Conservation (phyloP, 2,888 invertebrate genomes). For the Apodemia hepburni region DNA sequence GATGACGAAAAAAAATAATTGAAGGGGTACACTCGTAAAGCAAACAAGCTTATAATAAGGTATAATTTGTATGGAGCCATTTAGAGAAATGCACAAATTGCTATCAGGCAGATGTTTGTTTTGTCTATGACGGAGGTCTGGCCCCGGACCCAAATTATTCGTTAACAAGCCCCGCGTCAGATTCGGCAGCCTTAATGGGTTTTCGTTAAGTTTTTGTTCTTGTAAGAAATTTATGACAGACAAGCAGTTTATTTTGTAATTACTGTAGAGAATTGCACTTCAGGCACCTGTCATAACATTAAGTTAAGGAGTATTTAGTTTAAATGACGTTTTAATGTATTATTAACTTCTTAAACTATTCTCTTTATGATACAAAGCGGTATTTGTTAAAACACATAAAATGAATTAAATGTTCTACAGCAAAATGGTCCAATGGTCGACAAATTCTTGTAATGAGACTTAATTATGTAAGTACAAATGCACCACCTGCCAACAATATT, state of each 20-base stretch:
- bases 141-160: slow-evolving; percentile 65
- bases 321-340: slow-evolving; percentile 9
- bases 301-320: slow-evolving; percentile 3
- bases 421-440: too few species aligned
- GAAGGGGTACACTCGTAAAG: slow-evolving; percentile 65
- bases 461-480: too few species aligned
- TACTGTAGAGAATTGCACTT: slow-evolving; percentile 49
- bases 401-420: too few species aligned
- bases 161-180: slow-evolving; percentile 79
- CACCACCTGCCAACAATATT: too few species aligned
- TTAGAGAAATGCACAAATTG: slow-evolving; percentile 80
- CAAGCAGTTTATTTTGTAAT: slow-evolving; percentile 61
- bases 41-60: slow-evolving; percentile 70
- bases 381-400: too few species aligned
- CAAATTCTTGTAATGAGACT: too few species aligned
- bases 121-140: slow-evolving; percentile 79
- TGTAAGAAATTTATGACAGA: slow-evolving; percentile 69
- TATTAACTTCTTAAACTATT: too few species aligned
- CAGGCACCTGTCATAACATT: slow-evolving; percentile 4
- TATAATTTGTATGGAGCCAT: slow-evolving; percentile 79
- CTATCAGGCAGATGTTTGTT: slow-evolving; percentile 76
- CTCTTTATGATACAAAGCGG: too few species aligned
- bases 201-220: slow-evolving; percentile 77
- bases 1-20: slow-evolving; percentile 78
- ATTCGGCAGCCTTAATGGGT: slow-evolving; percentile 80